phyloP scores from a whole-genome alignment of 2,113 vertebrate genomes.

The Mellivora capensis region DNA sequence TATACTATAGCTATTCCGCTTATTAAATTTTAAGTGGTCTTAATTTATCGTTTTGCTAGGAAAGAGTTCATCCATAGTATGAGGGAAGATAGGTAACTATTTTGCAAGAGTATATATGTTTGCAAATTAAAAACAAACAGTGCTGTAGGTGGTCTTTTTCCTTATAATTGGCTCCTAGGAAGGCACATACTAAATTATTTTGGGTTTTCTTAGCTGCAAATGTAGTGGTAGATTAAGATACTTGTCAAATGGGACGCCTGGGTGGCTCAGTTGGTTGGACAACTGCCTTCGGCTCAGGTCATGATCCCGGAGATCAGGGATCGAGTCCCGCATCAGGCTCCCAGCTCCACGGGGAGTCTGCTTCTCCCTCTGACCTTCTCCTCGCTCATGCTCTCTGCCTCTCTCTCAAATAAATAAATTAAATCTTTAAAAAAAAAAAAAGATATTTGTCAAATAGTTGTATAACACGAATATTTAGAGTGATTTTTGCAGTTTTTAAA shows the following conservation, averaged over 20 bases:
- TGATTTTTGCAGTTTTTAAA: conserved; percentile 1
- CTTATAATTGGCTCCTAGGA: neutral
- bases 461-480: neutral
- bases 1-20: neutral
- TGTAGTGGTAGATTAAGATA: neutral
- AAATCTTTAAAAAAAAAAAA: no score
- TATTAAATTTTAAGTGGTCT: conserved; percentile 32
- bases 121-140: conserved; percentile 18
- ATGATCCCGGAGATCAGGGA: no score
- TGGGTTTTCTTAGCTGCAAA: conserved; percentile 3
- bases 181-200: neutral
- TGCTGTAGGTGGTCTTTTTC: neutral
- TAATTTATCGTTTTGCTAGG: conserved; percentile 1
- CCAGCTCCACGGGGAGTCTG: no score
- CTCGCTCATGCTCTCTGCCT: no score
- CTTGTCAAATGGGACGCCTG: neutral
- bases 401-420: no score
- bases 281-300: no score
- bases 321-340: no score
- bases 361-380: no score
- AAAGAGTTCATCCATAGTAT: neutral
- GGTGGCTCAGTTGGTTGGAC: no score
- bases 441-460: neutral
- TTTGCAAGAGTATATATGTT: neutral
- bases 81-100: neutral